phyloP scores from a whole-genome alignment of 2,888 invertebrate genomes.

The Oscheius sp. region DNA sequence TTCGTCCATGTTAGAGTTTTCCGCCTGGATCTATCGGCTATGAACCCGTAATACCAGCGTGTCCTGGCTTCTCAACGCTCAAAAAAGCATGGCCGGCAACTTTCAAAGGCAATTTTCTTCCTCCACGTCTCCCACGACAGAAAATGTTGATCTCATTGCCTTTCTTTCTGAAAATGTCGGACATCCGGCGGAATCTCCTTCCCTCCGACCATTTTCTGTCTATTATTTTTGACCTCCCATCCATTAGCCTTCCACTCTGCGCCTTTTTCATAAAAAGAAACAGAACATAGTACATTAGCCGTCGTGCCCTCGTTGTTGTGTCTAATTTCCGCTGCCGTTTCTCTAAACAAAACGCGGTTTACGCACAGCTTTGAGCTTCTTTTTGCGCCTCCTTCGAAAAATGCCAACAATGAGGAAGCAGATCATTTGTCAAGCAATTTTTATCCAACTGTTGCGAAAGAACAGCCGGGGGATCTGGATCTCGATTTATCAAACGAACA shows the following conservation, averaged over 20 bases:
- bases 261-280: background rate
- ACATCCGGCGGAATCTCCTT: background rate
- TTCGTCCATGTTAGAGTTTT: too few species aligned
- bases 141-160: too few species aligned
- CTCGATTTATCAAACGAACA: background rate
- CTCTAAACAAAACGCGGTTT: slow-evolving; percentile 5
- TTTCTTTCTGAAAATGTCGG: too few species aligned
- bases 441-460: background rate
- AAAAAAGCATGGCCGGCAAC: too few species aligned
- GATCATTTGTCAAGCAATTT: background rate
- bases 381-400: too few species aligned
- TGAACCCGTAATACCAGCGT: too few species aligned
- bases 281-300: background rate
- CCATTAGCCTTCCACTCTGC: background rate
- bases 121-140: too few species aligned
- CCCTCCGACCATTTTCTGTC: too few species aligned
- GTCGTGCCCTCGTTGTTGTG: background rate
- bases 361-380: background rate
- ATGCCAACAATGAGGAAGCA: background rate
- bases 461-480: background rate
- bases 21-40: too few species aligned
- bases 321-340: background rate
- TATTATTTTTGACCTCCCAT: background rate
- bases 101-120: too few species aligned
- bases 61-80: too few species aligned